These are phyloP conservation scores for Prolemur simus DNA, from an alignment of 2,113 vertebrate species.

Conservation along the genomic window DNA sequence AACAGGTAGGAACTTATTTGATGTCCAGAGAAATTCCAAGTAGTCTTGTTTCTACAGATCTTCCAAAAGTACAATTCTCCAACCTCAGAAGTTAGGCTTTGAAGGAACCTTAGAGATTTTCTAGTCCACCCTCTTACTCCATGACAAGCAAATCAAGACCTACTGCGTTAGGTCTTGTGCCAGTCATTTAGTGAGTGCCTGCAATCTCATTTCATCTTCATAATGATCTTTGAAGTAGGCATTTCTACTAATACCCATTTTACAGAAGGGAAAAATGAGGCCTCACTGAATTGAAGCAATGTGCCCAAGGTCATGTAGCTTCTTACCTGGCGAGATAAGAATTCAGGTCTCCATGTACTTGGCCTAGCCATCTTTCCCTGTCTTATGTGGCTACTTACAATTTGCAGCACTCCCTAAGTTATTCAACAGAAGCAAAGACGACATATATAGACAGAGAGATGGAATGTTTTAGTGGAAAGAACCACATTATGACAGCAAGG, in stretches of 20 bases:
- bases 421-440: background rate
- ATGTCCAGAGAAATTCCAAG: background rate
- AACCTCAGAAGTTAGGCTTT: background rate
- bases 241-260: constrained; percentile 24
- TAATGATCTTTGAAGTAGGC: background rate
- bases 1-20: background rate
- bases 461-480: background rate
- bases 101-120: background rate
- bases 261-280: background rate
- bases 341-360: background rate
- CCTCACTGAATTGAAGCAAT: background rate
- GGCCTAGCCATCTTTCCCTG: background rate
- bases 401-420: background rate
- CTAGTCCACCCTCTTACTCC: background rate
- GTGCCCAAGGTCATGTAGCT: background rate
- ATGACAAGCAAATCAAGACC: background rate
- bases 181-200: background rate
- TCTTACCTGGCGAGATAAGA: background rate
- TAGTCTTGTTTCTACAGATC: background rate
- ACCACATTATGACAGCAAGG: background rate
- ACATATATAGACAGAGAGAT: background rate
- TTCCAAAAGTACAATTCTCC: background rate
- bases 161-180: too few species aligned
- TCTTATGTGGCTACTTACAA: background rate
- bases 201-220: background rate